Evolutionary conservation across 2,797 vertebrate species (phyloP).

Genomic region (Merluccius polli): DNA sequence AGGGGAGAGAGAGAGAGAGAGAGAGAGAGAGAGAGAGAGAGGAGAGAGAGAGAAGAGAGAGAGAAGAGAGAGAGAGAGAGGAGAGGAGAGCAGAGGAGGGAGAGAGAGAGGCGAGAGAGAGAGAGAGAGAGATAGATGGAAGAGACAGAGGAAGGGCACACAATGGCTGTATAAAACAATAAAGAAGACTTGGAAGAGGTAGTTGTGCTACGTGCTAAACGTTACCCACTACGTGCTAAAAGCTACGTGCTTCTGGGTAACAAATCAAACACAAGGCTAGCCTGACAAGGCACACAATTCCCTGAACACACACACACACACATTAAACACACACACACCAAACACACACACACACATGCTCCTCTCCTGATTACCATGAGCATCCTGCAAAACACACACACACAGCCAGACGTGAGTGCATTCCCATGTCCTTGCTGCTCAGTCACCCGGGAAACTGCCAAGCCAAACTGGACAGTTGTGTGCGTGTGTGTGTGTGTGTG

Average conservation of each 20-base stretch:
- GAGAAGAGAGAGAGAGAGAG: too few relatives aligned
- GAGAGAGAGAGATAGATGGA: too few relatives aligned
- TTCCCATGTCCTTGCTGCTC: constrained; percentile 19
- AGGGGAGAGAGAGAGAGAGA: too few relatives aligned
- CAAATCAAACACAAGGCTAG: constrained; percentile 44
- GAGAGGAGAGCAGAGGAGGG: too few relatives aligned
- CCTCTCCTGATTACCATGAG: constrained; percentile 32
- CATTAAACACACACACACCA: constrained; percentile 20
- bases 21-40: neutral
- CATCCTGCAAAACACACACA: constrained; percentile 40
- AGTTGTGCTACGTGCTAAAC: too few relatives aligned
- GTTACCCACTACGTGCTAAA: neutral
- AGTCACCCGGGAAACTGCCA: constrained; percentile 46
- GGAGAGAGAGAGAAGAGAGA: too few relatives aligned
- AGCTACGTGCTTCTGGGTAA: constrained; percentile 4
- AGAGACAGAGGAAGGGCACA: too few relatives aligned
- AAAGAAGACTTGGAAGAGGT: too few relatives aligned
- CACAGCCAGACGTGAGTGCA: constrained; percentile 42
- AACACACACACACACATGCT: constrained; percentile 26
- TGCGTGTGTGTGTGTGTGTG: neutral
- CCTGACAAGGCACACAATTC: constrained; percentile 23
- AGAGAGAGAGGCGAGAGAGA: too few relatives aligned
- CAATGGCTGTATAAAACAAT: too few relatives aligned
- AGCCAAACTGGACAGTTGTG: constrained; percentile 43
- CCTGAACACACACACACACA: constrained; percentile 23